Conservation (phyloP, 2,113 vertebrate species). For the Lophotis ruficrista region DNA sequence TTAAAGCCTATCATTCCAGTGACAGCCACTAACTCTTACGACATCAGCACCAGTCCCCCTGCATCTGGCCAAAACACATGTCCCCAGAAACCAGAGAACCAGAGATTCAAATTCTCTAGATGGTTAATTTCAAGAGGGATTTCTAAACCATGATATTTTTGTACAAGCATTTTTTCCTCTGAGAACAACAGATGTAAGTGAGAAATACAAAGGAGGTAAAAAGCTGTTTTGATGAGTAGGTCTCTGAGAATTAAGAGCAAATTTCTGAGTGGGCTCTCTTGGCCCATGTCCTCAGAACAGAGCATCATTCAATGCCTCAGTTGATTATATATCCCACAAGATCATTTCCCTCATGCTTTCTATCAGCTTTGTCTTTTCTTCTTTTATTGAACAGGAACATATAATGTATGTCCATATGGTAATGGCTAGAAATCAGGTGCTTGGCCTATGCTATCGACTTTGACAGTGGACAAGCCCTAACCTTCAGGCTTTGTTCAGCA, state of each 20-base stretch:
- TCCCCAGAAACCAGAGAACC: background rate
- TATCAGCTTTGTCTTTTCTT: background rate
- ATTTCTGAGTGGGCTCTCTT: slow-evolving; percentile 7
- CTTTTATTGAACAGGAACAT: background rate
- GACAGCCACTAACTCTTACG: background rate
- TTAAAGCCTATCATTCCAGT: background rate
- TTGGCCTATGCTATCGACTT: background rate
- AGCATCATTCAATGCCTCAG: background rate
- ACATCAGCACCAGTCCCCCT: background rate
- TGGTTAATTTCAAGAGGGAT: background rate
- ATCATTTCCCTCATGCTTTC: background rate
- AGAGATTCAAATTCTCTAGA: background rate
- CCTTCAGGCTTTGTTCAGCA: background rate
- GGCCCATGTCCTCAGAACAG: background rate
- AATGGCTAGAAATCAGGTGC: background rate
- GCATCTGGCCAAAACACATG: background rate
- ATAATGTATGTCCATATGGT: background rate
- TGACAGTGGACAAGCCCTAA: background rate
- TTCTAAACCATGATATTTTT: background rate
- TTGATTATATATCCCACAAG: background rate
- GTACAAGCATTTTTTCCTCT: background rate
- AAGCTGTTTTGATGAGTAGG: background rate
- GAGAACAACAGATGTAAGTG: background rate
- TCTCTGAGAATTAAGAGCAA: background rate
- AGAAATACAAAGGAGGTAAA: background rate